Conservation (phyloP, 1,140 invertebrate species). For the Drosophila parvula region DNA sequence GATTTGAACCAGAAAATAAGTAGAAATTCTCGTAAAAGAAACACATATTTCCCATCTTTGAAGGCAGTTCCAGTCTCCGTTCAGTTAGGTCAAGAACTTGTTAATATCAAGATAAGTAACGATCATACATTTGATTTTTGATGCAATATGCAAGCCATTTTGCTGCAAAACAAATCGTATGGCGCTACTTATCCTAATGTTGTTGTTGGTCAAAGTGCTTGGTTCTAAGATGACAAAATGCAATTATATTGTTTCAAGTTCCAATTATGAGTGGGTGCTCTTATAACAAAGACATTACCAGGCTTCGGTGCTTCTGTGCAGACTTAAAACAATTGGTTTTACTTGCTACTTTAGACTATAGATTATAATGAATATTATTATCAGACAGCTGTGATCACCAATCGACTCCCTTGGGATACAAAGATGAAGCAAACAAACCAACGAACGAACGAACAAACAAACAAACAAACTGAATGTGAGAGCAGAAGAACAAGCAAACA, state of each 20-base stretch:
- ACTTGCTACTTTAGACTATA: slow-evolving; percentile 28
- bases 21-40: neutral
- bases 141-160: no score
- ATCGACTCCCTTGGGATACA: slow-evolving; percentile 12
- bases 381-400: slow-evolving; percentile 27
- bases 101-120: no score
- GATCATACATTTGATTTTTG: no score
- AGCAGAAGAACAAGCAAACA: slow-evolving; percentile 56
- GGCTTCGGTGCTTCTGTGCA: slow-evolving; percentile 18
- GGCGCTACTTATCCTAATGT: no score
- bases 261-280: slow-evolving; percentile 28
- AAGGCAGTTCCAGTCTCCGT: slow-evolving; percentile 1
- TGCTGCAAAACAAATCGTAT: no score
- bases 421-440: slow-evolving; percentile 52
- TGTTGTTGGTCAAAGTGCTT: slow-evolving; percentile 1
- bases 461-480: slow-evolving; percentile 51
- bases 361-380: slow-evolving; percentile 17
- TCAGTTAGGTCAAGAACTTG: neutral
- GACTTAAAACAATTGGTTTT: slow-evolving; percentile 5
- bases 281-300: slow-evolving; percentile 22
- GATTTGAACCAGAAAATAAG: neutral
- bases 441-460: slow-evolving; percentile 39
- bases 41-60: neutral
- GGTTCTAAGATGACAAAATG: slow-evolving; percentile 30
- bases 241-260: slow-evolving; percentile 7